Evolutionary conservation across 1,140 invertebrate genomes (phyloP).

Genomic region (Yoshiicerus persimilis): DNA sequence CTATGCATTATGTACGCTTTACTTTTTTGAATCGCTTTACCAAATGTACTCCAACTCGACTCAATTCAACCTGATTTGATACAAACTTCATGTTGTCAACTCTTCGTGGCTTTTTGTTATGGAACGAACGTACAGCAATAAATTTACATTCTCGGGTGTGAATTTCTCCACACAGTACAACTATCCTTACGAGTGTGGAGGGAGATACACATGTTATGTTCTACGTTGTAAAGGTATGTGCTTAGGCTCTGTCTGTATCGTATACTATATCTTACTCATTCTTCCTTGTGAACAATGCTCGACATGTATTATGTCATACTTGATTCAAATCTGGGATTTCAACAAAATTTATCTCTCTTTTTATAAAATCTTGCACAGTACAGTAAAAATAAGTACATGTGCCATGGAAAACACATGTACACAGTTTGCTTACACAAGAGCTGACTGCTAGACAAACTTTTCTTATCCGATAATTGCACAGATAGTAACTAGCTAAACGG

Average conservation of each 20-base stretch:
- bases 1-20: neutral
- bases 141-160: conserved; percentile 3
- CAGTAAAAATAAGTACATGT: neutral
- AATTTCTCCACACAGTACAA: neutral
- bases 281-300: conserved; percentile 1
- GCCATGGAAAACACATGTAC: neutral
- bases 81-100: conserved; percentile 22
- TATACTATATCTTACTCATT: neutral
- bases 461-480: neutral
- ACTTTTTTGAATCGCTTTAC: neutral
- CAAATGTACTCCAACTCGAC: neutral
- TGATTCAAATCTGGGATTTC: conserved; percentile 6
- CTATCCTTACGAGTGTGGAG: too few relatives aligned
- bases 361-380: neutral
- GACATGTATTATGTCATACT: conserved; percentile 14
- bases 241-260: neutral
- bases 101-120: conserved; percentile 17
- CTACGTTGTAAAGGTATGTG: too few relatives aligned
- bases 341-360: conserved; percentile 7
- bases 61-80: conserved; percentile 13
- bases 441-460: neutral
- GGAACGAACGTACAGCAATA: neutral
- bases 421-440: neutral
- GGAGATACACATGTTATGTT: too few relatives aligned
- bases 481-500: neutral